Percentiles rank a stretch among this genome's conserved stretches.
phyloP scores from a whole-genome alignment of 2,113 vertebrate species.

The Fregetta grallaria region DNA sequence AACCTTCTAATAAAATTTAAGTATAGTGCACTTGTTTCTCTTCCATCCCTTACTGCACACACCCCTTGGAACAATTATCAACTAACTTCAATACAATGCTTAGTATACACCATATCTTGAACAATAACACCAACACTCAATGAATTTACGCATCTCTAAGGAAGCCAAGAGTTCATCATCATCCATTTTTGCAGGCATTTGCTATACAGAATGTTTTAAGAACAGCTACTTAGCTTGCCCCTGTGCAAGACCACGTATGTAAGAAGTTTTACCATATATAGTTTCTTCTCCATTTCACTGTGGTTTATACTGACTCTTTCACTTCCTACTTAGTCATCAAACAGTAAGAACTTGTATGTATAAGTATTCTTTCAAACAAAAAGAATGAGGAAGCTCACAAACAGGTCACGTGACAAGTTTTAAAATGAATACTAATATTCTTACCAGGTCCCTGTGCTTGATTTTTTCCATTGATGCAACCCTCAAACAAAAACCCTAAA shows the following conservation, averaged over 20 bases:
- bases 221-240: background rate
- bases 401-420: background rate
- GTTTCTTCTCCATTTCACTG: conserved; percentile 69
- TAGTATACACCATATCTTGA: fast-evolving
- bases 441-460: background rate
- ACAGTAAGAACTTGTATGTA: conserved; percentile 39
- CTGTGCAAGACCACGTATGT: background rate
- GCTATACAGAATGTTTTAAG: background rate
- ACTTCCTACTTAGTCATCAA: conserved; percentile 83
- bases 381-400: conserved; percentile 58
- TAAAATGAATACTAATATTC: background rate
- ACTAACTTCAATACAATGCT: background rate
- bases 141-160: background rate
- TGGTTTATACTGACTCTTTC: conserved; percentile 74
- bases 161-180: background rate
- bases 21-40: background rate
- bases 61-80: background rate
- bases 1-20: background rate
- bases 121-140: background rate
- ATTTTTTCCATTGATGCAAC: background rate
- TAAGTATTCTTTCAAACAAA: conserved; percentile 47
- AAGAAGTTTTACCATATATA: conserved; percentile 79
- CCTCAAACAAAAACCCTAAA: background rate
- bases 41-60: background rate
- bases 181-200: background rate